phyloP scores from a whole-genome alignment of 2,113 vertebrate species.

The Anhinga anhinga region DNA sequence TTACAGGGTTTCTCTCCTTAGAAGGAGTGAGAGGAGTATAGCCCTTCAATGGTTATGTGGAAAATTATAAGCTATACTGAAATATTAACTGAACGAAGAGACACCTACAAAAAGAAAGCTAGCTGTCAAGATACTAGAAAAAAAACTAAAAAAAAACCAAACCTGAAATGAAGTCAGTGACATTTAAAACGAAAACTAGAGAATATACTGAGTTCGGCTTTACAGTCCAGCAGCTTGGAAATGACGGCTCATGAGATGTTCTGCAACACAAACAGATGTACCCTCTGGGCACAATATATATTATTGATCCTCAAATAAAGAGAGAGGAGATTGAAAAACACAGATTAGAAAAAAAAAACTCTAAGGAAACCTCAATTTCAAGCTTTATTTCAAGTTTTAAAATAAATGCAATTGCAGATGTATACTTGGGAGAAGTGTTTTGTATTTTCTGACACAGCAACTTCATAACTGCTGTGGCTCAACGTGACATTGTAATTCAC shows the following conservation, averaged over 20 bases:
- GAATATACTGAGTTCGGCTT: conserved; percentile 46
- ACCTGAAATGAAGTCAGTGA: conserved; percentile 61
- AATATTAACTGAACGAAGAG: conserved; percentile 13
- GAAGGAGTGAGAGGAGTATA: neutral
- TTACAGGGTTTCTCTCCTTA: neutral
- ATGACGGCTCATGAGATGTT: conserved; percentile 44
- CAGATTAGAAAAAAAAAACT: conserved; percentile 24
- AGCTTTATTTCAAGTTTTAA: conserved; percentile 28
- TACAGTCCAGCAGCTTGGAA: conserved; percentile 58
- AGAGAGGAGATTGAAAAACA: conserved; percentile 62
- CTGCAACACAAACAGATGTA: conserved; percentile 65
- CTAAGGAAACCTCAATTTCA: conserved; percentile 3
- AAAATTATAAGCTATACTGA: neutral
- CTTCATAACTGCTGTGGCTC: conserved; percentile 47
- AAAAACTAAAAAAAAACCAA: neutral
- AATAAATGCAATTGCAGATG: conserved; percentile 12
- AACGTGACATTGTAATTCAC: conserved; percentile 30
- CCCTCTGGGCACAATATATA: conserved; percentile 20
- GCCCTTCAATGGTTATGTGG: neutral
- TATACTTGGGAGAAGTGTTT: conserved; percentile 3
- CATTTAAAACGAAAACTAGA: conserved; percentile 66
- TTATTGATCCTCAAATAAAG: conserved; percentile 55
- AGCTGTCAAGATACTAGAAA: conserved; percentile 11
- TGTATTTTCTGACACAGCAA: conserved; percentile 37
- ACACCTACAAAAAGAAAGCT: neutral